Conservation (phyloP, 2,797 vertebrate genomes). For the Hoplostethus atlanticus region DNA sequence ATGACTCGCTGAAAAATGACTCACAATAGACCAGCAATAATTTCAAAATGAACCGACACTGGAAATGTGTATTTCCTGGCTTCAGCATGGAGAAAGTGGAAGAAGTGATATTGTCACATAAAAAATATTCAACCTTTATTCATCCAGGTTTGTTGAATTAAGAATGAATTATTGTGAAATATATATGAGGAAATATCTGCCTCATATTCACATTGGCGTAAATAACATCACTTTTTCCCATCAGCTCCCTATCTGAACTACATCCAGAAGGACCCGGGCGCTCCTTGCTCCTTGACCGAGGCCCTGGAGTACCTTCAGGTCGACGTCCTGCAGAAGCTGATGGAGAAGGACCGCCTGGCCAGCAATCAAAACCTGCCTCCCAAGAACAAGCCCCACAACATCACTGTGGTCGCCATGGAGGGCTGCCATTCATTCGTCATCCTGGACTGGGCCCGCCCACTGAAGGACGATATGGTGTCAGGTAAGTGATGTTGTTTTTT, state of each 20-base stretch:
- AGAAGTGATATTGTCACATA: not conserved
- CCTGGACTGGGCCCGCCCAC: constrained; percentile 94
- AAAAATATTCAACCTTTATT: not conserved
- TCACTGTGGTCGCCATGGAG: constrained; percentile 96
- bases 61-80: not conserved
- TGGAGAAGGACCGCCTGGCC: constrained; percentile 86
- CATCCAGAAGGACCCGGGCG: constrained; percentile 92
- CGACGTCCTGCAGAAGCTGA: constrained; percentile 89
- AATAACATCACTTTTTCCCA: constrained; percentile 25
- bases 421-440: constrained; percentile 99
- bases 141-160: not conserved
- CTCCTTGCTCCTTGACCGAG: constrained; percentile 96
- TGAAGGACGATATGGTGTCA: constrained; percentile 93
- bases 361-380: constrained; percentile 82
- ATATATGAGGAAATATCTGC: not conserved
- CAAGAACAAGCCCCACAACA: constrained; percentile 90
- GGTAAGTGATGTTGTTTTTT: constrained; percentile 79
- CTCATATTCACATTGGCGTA: not conserved
- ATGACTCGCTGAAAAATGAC: not conserved
- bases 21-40: not conserved
- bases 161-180: not conserved
- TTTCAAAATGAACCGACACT: constrained; percentile 10
- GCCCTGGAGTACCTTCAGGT: constrained; percentile 97
- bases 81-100: not conserved
- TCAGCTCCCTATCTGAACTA: constrained; percentile 95